phyloP scores from a whole-genome alignment of 2,113 vertebrate species.

The Zapornia atra region DNA sequence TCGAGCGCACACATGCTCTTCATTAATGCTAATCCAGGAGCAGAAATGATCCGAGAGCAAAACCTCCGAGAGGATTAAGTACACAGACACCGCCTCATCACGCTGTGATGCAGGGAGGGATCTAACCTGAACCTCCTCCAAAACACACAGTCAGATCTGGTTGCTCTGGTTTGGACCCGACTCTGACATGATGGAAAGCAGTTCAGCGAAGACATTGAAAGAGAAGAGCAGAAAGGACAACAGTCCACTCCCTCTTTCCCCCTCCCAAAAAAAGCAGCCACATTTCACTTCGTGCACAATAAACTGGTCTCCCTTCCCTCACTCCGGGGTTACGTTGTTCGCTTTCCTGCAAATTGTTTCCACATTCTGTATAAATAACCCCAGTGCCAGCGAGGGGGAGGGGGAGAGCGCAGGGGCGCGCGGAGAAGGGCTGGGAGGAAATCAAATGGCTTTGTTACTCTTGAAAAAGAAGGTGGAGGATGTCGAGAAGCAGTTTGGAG shows the following conservation, averaged over 20 bases:
- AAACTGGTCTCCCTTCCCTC: conserved; percentile 1
- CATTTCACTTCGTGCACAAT: not conserved
- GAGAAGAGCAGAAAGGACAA: not conserved
- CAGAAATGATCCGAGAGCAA: not conserved
- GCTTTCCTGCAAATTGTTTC: conserved; percentile 61
- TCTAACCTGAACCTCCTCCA: not conserved
- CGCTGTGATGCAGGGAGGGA: not conserved
- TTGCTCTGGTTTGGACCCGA: not conserved
- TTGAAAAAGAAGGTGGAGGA: conserved; percentile 36
- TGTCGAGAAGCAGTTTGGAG: conserved; percentile 15
- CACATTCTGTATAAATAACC: conserved; percentile 63
- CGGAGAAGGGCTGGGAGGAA: not conserved
- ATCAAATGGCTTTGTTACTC: conserved; percentile 41
- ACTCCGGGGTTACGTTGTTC: conserved; percentile 7
- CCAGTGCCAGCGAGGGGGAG: conserved; percentile 39
- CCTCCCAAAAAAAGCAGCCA: not conserved
- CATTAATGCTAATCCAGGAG: conserved; percentile 44
- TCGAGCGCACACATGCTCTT: conserved; percentile 53
- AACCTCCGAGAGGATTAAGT: not conserved
- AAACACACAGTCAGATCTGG: not conserved
- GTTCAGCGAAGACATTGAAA: not conserved
- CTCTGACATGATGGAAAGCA: not conserved
- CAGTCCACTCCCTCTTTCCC: not conserved
- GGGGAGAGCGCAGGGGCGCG: not conserved
- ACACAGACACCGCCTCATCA: not conserved